Evolutionary conservation across 2,113 vertebrate species (phyloP).

Genomic region (Burhinus oedicnemus): DNA sequence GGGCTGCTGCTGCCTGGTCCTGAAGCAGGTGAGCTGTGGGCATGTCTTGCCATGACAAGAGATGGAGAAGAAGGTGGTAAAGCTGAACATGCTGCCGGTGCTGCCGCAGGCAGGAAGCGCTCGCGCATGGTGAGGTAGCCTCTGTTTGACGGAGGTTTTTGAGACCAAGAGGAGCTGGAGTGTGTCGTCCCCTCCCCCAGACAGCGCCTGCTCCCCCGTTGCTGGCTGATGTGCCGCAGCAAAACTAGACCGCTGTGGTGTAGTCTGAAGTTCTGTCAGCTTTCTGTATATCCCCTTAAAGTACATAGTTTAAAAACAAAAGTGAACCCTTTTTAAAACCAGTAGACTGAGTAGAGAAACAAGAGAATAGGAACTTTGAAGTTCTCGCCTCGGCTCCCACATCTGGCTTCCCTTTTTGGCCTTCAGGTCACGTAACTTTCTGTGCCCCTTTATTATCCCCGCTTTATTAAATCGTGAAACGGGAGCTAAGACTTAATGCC

Average conservation of each 20-base stretch:
- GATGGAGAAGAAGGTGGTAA: neutral
- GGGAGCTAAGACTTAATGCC: neutral
- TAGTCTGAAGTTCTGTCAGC: neutral
- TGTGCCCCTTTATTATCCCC: neutral
- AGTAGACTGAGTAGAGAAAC: neutral
- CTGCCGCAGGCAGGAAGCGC: neutral
- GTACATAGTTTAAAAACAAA: neutral
- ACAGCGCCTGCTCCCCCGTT: rapidly evolving
- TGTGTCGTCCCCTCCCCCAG: neutral
- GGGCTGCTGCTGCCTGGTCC: neutral
- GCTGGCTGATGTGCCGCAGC: neutral
- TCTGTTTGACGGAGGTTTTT: neutral
- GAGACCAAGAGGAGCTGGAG: neutral
- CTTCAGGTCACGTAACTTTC: neutral
- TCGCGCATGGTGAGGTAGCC: rapidly evolving
- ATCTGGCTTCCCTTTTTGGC: constrained; percentile 16
- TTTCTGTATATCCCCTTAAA: neutral
- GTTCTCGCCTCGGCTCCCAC: neutral
- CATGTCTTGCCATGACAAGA: neutral
- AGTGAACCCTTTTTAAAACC: neutral
- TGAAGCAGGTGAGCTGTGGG: neutral
- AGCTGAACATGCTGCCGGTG: neutral
- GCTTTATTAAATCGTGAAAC: neutral
- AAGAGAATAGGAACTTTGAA: neutral
- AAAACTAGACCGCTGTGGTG: rapidly evolving